phyloP scores from a whole-genome alignment of 2,113 vertebrate genomes.

The Bungarus multicinctus region DNA sequence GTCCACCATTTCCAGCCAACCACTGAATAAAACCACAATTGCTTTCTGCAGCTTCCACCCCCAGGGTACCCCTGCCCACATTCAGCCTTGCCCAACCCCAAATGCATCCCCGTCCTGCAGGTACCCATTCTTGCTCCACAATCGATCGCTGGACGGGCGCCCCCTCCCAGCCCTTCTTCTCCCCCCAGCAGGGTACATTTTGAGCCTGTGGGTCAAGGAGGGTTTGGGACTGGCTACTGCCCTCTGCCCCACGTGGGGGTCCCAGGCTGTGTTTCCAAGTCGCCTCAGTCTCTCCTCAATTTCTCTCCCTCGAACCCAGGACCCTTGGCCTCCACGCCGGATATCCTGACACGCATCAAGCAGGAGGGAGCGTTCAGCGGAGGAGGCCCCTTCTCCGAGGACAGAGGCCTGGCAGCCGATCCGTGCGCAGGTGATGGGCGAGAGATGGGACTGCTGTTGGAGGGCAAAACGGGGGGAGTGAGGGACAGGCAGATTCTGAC shows the following conservation, averaged over 20 bases:
- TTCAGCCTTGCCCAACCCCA: neutral
- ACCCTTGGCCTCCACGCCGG: slow-evolving; percentile 70
- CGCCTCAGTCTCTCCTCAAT: neutral
- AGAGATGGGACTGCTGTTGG: fast-evolving
- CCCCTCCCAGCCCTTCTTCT: neutral
- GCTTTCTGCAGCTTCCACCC: neutral
- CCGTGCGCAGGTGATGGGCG: slow-evolving; percentile 64
- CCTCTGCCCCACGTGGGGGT: neutral
- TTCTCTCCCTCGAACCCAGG: slow-evolving; percentile 48
- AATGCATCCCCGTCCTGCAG: neutral
- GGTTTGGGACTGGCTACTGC: neutral
- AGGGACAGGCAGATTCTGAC: neutral
- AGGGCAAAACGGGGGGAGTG: too few species aligned
- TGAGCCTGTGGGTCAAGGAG: neutral
- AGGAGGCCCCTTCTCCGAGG: slow-evolving; percentile 65
- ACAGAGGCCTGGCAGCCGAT: slow-evolving; percentile 62
- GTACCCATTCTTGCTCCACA: neutral
- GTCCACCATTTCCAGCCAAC: neutral
- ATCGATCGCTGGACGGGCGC: neutral
- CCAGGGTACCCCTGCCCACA: neutral
- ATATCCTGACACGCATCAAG: slow-evolving; percentile 77
- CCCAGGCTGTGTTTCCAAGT: neutral
- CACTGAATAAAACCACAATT: neutral
- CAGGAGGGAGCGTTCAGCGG: slow-evolving; percentile 69
- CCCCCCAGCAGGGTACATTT: neutral